Base-by-base conservation (phyloP, 2,113 vertebrate species). In the Forbesichthys agassizii region DNA sequence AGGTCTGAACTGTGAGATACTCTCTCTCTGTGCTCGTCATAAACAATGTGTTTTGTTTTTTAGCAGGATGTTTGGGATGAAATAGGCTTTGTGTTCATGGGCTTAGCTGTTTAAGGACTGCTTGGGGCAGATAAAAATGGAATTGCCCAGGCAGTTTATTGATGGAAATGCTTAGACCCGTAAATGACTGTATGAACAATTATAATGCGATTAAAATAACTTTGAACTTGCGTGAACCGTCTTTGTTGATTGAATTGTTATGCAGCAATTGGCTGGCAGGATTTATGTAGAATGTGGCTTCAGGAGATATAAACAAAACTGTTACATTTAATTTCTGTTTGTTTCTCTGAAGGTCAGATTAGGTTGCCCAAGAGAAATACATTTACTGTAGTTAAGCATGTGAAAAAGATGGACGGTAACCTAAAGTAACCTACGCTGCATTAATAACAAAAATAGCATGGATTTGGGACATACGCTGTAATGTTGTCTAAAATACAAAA, bases 191-290 rank as follows among this genome's bases (percentile, higher is more conserved):
- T 71, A 66, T 79, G 80, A 49, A 77, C 86, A 88, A 74, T 74
- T 84, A 53, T 79, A 89, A 89, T 86, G 68, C 51, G 81, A 90
- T 90, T 89, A 88, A 90, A 88, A 67, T 66, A 33, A 81, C 85
- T 89, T 88, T 85, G 80, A 88, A 84, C 73, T 85, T 70, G 74
- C 71, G 65, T 81, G 71, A 69, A 61, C 73, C 68, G 60, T 78
- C 68, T 68, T 83, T 77, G 73, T 72, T 51, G 65, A 76, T 59
- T 83, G 56, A 81, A 65, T 81, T 68, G 55, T 75, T 78, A 20
- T 8, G 54, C 42, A 49, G 1, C 18, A 14, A 77, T 74, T 51
- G 52, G 59, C 58, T 33, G 58, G 33, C 33, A 27, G 11, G 56
- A 9, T 58, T 58, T 58, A 12, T 58, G 18, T 0, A 36, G 16